These are phyloP conservation scores for Parapsyche elsis DNA, from an alignment of 1,140 invertebrate genomes.

Conservation along the genomic window DNA sequence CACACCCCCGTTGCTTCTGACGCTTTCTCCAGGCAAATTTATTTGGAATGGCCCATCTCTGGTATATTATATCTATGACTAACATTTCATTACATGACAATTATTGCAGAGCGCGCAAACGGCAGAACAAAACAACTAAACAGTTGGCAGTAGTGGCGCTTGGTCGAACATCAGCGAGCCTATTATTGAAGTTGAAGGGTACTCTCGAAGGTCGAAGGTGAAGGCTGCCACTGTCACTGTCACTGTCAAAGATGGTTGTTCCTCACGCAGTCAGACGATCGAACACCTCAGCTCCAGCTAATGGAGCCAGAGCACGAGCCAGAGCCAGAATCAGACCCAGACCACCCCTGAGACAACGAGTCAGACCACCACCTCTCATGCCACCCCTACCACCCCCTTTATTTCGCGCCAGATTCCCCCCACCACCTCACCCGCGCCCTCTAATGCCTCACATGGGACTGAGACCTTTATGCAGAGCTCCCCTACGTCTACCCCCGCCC, in stretches of 20 bases:
- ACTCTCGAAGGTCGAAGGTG: slow-evolving; percentile 3
- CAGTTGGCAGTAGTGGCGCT: neutral
- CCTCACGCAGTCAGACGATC: slow-evolving; percentile 33
- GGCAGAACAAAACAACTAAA: too few species aligned
- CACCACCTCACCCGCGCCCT: slow-evolving; percentile 15
- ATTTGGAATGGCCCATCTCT: too few species aligned
- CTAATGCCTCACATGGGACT: neutral
- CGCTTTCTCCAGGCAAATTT: too few species aligned
- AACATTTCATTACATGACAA: too few species aligned
- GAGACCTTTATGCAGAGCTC: slow-evolving; percentile 42
- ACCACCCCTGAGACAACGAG: neutral
- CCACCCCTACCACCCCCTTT: slow-evolving; percentile 50
- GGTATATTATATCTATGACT: too few species aligned
- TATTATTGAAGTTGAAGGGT: too few species aligned
- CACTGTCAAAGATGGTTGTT: slow-evolving; percentile 44
- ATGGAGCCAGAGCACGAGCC: slow-evolving; percentile 24
- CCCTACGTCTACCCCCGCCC: slow-evolving; percentile 46
- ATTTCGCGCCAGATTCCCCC: slow-evolving; percentile 42
- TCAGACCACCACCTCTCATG: slow-evolving; percentile 32
- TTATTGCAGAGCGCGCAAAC: too few species aligned
- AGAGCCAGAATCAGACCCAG: neutral
- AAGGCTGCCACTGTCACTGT: slow-evolving; percentile 51
- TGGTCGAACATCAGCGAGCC: neutral
- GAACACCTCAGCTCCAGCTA: slow-evolving; percentile 38
- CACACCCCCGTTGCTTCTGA: too few species aligned